These are phyloP conservation scores for Aleiodes sp. DNA, from an alignment of 1,140 invertebrate genomes.

Conservation along the genomic window DNA sequence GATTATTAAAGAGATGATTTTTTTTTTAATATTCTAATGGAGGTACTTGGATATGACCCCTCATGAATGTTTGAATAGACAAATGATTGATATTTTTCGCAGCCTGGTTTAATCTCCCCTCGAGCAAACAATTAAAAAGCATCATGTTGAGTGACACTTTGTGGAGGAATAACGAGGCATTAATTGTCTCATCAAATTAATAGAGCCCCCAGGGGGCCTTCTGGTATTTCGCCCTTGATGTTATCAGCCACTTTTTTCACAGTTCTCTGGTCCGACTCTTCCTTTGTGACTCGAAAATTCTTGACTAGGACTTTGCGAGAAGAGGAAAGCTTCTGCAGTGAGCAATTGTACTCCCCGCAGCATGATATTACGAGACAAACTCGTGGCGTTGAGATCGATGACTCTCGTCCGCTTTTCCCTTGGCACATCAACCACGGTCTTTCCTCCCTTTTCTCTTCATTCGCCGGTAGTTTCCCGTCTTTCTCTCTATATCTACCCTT, in stretches of 20 bases:
- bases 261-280: too few relatives aligned
- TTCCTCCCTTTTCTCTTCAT: background rate
- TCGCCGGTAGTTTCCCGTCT: background rate
- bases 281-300: background rate
- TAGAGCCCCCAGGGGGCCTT: background rate
- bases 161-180: background rate
- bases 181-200: constrained; percentile 26
- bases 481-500: too few relatives aligned
- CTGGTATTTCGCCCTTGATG: background rate
- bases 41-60: too few relatives aligned
- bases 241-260: background rate
- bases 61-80: too few relatives aligned
- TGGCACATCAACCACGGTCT: background rate
- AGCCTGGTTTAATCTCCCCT: background rate
- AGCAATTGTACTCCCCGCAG: constrained; percentile 19
- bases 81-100: background rate
- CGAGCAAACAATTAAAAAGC: background rate
- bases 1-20: too few relatives aligned
- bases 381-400: constrained; percentile 24
- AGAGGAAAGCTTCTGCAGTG: background rate
- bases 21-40: too few relatives aligned
- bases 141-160: background rate
- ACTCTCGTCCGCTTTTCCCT: background rate
- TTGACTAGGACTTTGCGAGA: background rate
- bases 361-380: constrained; percentile 25